phyloP scores from a whole-genome alignment of 2,797 vertebrate species.

The Tachyglossus aculeatus region DNA sequence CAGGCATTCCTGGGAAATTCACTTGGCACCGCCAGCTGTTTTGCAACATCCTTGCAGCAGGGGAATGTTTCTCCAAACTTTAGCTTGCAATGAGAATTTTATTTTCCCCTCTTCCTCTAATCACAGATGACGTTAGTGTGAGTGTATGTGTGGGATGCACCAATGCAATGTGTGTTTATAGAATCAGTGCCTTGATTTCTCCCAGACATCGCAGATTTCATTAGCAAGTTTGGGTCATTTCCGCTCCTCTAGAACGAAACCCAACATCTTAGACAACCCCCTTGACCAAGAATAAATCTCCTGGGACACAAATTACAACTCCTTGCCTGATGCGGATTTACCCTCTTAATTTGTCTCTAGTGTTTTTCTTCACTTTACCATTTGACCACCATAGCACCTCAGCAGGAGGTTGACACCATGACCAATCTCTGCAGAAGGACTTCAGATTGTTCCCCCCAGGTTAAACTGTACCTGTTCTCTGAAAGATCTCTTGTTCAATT shows the following conservation, averaged over 20 bases:
- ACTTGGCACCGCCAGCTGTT: background rate
- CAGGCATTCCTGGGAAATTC: background rate
- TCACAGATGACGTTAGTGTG: background rate
- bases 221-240: background rate
- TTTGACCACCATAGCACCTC: too few species aligned
- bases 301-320: background rate
- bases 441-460: too few species aligned
- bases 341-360: too few species aligned
- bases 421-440: too few species aligned
- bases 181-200: background rate
- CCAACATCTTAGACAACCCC: background rate
- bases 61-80: background rate
- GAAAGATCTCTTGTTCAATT: too few species aligned
- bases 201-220: background rate
- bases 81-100: background rate
- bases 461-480: too few species aligned
- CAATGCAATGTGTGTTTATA: background rate
- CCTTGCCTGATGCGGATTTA: background rate
- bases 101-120: background rate
- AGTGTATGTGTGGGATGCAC: background rate
- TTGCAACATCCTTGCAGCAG: background rate
- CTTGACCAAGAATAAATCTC: background rate
- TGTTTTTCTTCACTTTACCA: too few species aligned
- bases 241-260: background rate
- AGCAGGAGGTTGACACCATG: too few species aligned